Percentiles rank a stretch among this genome's conserved stretches.
Conservation (phyloP, 2,888 invertebrate genomes). For the Leptarthrus brevirostris region DNA sequence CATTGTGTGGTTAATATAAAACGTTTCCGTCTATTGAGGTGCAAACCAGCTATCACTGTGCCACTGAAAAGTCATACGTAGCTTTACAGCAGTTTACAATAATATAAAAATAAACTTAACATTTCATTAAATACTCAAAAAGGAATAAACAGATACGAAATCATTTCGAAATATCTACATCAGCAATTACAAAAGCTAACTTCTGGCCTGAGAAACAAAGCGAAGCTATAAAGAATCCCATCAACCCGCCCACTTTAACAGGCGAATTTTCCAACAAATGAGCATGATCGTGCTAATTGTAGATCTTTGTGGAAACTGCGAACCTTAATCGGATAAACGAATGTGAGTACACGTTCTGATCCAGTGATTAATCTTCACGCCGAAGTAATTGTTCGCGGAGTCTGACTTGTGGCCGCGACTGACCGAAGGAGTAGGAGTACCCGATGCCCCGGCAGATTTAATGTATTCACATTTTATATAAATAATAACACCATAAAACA, state of each 20-base stretch:
- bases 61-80: no score
- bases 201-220: constrained; percentile 22
- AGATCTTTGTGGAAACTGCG: constrained; percentile 33
- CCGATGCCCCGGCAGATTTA: constrained; percentile 45
- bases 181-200: background rate
- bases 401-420: constrained; percentile 6
- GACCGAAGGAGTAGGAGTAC: constrained; percentile 50
- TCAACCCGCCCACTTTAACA: constrained; percentile 34
- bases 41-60: no score
- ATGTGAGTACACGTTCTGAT: constrained; percentile 20
- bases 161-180: background rate
- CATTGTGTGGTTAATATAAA: no score
- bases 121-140: no score
- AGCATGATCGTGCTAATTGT: constrained; percentile 43
- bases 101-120: no score
- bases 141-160: no score
- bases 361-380: constrained; percentile 48
- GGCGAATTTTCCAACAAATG: constrained; percentile 35
- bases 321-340: constrained; percentile 25
- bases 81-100: no score
- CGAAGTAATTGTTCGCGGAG: constrained; percentile 48
- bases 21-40: no score
- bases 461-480: constrained; percentile 53
- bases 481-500: constrained; percentile 54
- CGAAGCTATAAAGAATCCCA: constrained; percentile 5